Conservation (phyloP, 2,888 invertebrate species). For the Stenoptilia bipunctidactyla region DNA sequence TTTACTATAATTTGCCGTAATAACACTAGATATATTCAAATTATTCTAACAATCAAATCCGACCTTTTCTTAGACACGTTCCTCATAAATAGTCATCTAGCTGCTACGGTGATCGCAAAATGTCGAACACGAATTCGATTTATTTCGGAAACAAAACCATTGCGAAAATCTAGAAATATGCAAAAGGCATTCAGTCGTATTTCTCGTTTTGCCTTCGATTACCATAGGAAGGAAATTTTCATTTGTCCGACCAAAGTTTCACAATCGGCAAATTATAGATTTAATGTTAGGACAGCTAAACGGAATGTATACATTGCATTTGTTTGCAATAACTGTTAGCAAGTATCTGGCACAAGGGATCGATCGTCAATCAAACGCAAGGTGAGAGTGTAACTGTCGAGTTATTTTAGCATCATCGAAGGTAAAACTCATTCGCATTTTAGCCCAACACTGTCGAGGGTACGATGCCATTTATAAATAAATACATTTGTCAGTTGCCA, state of each 20-base stretch:
- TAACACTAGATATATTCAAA: slow-evolving; percentile 65
- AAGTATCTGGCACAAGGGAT: slow-evolving; percentile 68
- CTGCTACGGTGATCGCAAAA: slow-evolving; percentile 60
- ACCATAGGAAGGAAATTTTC: slow-evolving; percentile 31
- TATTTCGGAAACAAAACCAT: slow-evolving; percentile 45
- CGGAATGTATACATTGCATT: slow-evolving; percentile 24
- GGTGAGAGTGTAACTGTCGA: slow-evolving; percentile 64
- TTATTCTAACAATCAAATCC: slow-evolving; percentile 66
- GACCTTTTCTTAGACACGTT: slow-evolving; percentile 68
- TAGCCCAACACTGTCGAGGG: slow-evolving; percentile 65
- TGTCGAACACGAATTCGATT: slow-evolving; percentile 67
- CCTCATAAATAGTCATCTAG: slow-evolving; percentile 68
- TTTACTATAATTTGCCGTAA: slow-evolving; percentile 65
- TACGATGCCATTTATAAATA: slow-evolving; percentile 63
- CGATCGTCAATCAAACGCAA: slow-evolving; percentile 71
- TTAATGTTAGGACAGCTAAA: background rate
- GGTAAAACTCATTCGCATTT: slow-evolving; percentile 68
- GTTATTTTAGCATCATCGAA: slow-evolving; percentile 69
- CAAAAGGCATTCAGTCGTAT: slow-evolving; percentile 31
- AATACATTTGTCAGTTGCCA: slow-evolving; percentile 54
- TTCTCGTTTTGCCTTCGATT: slow-evolving; percentile 23
- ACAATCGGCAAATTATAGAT: slow-evolving; percentile 16
- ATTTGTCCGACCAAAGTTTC: slow-evolving; percentile 25
- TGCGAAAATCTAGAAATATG: slow-evolving; percentile 56
- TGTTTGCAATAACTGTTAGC: slow-evolving; percentile 53